Evolutionary conservation across 2,797 vertebrate species (phyloP).

Genomic region (Pangasius djambal): DNA sequence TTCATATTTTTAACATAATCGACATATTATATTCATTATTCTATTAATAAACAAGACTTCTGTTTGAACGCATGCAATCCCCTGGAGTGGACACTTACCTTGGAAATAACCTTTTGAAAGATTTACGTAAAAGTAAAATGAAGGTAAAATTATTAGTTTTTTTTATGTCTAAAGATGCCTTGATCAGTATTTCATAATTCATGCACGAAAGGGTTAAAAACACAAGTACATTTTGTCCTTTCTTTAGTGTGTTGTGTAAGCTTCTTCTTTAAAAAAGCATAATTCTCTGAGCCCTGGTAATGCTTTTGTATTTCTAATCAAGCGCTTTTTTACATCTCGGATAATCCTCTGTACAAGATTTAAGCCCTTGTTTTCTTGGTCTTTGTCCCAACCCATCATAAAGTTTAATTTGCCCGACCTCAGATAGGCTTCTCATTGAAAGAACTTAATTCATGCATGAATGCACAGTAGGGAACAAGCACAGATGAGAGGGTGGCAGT

Average conservation of each 20-base stretch:
- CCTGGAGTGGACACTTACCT: not conserved
- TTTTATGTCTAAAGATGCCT: no score
- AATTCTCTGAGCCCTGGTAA: slow-evolving; percentile 39
- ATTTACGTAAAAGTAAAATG: no score
- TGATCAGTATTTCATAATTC: no score
- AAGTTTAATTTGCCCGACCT: slow-evolving; percentile 32
- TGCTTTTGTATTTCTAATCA: slow-evolving; percentile 47
- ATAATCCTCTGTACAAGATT: slow-evolving; percentile 42
- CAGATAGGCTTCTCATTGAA: slow-evolving; percentile 23
- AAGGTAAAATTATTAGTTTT: no score
- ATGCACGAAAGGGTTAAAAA: not conserved
- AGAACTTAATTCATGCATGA: slow-evolving; percentile 34
- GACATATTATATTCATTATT: not conserved
- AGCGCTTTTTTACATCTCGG: slow-evolving; percentile 17
- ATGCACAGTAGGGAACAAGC: slow-evolving; percentile 4
- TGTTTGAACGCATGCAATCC: not conserved
- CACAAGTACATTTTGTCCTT: not conserved
- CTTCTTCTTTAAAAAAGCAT: slow-evolving; percentile 19
- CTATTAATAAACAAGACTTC: not conserved
- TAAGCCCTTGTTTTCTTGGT: slow-evolving; percentile 38
- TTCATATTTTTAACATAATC: not conserved
- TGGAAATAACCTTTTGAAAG: no score
- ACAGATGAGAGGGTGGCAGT: slow-evolving; percentile 35
- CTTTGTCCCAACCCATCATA: slow-evolving; percentile 39
- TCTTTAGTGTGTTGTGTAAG: not conserved